Percentiles rank a stretch among this genome's conserved stretches.
Evolutionary conservation across 1,140 invertebrate genomes (phyloP).

Genomic region (Archivesica marissinica): DNA sequence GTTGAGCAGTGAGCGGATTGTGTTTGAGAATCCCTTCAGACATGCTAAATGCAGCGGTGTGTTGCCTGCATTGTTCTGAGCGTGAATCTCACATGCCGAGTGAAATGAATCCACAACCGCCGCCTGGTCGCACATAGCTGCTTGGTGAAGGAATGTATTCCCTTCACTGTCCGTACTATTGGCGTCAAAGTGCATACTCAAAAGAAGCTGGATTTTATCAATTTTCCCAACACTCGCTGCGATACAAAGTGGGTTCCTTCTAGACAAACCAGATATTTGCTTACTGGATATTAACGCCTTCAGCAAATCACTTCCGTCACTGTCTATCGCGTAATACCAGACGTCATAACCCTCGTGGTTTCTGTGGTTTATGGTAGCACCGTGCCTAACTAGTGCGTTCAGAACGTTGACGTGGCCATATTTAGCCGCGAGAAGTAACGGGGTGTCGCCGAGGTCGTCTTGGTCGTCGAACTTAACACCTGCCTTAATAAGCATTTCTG

Average conservation of each 20-base stretch:
- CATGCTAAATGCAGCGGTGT: slow-evolving; percentile 83
- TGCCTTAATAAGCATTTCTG: slow-evolving; percentile 65
- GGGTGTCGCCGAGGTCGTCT: slow-evolving; percentile 77
- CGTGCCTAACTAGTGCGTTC: slow-evolving; percentile 65
- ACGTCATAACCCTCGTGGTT: slow-evolving; percentile 77
- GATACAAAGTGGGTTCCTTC: slow-evolving; percentile 69
- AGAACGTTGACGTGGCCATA: slow-evolving; percentile 69
- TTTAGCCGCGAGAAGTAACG: slow-evolving; percentile 76
- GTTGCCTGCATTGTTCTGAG: slow-evolving; percentile 73
- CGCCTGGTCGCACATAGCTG: slow-evolving; percentile 85
- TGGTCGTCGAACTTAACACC: slow-evolving; percentile 69
- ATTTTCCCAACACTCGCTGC: slow-evolving; percentile 70
- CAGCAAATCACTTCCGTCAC: slow-evolving; percentile 65
- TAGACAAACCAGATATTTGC: not conserved
- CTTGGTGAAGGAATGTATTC: slow-evolving; percentile 85
- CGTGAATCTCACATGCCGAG: slow-evolving; percentile 64
- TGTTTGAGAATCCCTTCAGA: slow-evolving; percentile 74
- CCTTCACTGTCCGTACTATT: slow-evolving; percentile 83
- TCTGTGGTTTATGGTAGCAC: slow-evolving; percentile 70
- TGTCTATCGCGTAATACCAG: slow-evolving; percentile 75
- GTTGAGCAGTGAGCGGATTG: slow-evolving; percentile 74
- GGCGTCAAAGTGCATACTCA: slow-evolving; percentile 74
- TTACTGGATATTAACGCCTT: slow-evolving; percentile 57
- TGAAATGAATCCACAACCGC: slow-evolving; percentile 84
- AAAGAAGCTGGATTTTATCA: slow-evolving; percentile 71